Base-by-base conservation (phyloP, 2,888 invertebrate species). In the Allolobophora icterica region DNA sequence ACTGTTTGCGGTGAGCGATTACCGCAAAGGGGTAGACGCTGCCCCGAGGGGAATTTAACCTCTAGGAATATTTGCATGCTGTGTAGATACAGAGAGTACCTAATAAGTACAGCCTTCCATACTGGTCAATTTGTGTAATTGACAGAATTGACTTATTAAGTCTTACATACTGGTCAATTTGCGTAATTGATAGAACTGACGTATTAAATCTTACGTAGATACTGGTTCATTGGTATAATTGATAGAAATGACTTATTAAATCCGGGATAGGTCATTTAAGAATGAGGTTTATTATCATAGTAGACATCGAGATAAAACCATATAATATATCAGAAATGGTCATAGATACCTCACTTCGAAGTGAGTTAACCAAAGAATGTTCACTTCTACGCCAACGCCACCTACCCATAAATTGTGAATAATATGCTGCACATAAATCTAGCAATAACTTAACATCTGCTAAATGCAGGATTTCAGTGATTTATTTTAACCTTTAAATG, bases 1-100 rank as follows among this genome's bases (percentile, higher is more conserved):
- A 34, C 87, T 87, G 35, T 21, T 38, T 34, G 87, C 87, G 35
- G 87, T 87, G 35, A 87, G 87, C 38, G 87, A 87, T 17, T 87
- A 87, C n/a, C 87, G 87, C 17, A 87, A 87, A 38, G 87, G 87
- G 35, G 33, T 38, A 6, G 87, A 87, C 38, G 34, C 87, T 34
- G 87, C 87, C 35, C 87, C 87, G 5, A 87, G 87, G 8, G 87
- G 87, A 21, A 35, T 87, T 33, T 87, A 34, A 71, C 24, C 24
- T 71, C 8, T n/a, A 71, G 30, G 71, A 71, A 71, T 71, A 71
- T n/a, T 71, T 71, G 11, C 71, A 8, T n/a, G 17, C 71, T 13
- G 71, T 71, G n/a, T 71, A n/a, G 5, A n/a, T 71, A n/a, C 71
- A 8, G 30, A 71, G 71, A n/a, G 71, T 71, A 8, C n/a, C 21